phyloP scores from a whole-genome alignment of 2,797 vertebrate genomes.

The Morelia viridis region DNA sequence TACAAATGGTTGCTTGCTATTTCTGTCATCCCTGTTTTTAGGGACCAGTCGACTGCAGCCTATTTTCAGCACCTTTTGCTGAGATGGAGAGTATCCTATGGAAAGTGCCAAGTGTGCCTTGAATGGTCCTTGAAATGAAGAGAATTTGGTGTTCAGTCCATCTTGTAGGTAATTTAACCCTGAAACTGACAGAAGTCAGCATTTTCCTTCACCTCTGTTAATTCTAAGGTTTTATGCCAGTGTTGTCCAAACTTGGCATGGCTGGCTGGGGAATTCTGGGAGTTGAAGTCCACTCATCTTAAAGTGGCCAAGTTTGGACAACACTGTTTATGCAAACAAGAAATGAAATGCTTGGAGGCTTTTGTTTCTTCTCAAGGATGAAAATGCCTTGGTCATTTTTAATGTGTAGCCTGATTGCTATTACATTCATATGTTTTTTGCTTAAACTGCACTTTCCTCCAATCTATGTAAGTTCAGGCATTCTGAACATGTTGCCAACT shows the following conservation, averaged over 20 bases:
- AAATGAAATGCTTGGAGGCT: neutral
- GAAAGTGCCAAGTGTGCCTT: neutral
- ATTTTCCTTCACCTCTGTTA: neutral
- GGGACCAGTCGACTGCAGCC: neutral
- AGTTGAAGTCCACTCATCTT: too few relatives aligned
- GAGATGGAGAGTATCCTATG: neutral
- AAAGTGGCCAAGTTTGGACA: too few relatives aligned
- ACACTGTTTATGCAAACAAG: neutral
- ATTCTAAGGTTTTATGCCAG: neutral
- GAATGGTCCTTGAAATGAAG: neutral
- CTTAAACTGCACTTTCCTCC: neutral
- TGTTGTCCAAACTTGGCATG: too few relatives aligned
- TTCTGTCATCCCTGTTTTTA: neutral
- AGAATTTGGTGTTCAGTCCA: neutral
- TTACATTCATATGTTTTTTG: constrained; percentile 18
- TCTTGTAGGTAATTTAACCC: fast-evolving
- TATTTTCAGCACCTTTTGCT: neutral
- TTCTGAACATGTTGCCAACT: neutral
- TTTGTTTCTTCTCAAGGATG: neutral
- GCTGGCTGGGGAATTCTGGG: too few relatives aligned
- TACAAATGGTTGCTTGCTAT: neutral
- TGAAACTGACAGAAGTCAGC: neutral
- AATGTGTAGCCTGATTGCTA: neutral
- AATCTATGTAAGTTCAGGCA: neutral
- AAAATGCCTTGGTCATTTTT: neutral